phyloP scores from a whole-genome alignment of 1,140 invertebrate species.

The Holotrichia oblita region DNA sequence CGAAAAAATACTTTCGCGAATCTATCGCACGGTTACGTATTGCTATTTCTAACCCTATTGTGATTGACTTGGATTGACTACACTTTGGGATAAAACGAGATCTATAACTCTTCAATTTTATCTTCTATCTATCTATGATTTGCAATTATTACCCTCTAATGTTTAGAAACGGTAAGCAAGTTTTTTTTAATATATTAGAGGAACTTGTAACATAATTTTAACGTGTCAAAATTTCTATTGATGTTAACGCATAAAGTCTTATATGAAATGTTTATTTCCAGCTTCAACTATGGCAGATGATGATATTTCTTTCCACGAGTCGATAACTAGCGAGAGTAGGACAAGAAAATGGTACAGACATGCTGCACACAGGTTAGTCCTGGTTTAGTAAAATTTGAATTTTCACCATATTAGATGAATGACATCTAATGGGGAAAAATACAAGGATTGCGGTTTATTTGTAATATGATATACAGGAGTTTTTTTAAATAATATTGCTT shows the following conservation, averaged over 20 bases:
- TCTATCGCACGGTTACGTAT: not conserved
- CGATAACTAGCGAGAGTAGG: not conserved
- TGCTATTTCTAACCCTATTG: not conserved
- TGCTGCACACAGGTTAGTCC: slow-evolving; percentile 41
- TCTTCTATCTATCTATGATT: not conserved
- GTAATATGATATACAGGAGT: too few species aligned
- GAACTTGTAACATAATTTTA: not conserved
- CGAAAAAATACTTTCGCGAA: not conserved
- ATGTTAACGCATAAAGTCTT: slow-evolving; percentile 3
- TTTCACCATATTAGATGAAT: not conserved
- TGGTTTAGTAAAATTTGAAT: not conserved
- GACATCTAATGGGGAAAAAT: too few species aligned
- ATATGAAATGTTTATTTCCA: not conserved
- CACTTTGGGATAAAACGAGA: not conserved
- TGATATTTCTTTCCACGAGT: not conserved
- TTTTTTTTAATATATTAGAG: not conserved
- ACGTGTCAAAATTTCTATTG: not conserved
- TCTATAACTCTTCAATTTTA: not conserved
- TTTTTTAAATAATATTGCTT: too few species aligned
- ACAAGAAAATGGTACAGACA: slow-evolving; percentile 42
- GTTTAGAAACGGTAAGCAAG: not conserved
- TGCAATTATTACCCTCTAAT: not conserved
- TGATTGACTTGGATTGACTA: not conserved
- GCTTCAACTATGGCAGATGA: slow-evolving; percentile 30
- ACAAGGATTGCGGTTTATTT: too few species aligned